phyloP scores from a whole-genome alignment of 2,888 invertebrate genomes.

The Globia sparganii region DNA sequence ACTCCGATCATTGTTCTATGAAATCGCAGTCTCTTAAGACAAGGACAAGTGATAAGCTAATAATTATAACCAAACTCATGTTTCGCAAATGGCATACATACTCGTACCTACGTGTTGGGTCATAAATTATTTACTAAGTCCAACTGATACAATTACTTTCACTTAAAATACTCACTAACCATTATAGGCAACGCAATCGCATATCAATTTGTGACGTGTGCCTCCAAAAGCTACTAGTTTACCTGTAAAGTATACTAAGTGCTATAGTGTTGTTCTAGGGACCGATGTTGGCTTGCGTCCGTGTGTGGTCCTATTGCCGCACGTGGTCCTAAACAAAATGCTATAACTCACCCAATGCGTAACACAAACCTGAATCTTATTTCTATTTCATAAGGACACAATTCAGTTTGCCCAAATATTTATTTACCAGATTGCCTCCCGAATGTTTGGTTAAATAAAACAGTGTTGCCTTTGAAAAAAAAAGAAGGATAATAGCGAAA shows the following conservation, averaged over 20 bases:
- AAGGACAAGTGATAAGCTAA: background rate
- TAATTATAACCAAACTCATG: background rate
- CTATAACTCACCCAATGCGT: slow-evolving; percentile 52
- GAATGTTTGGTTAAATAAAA: slow-evolving; percentile 80
- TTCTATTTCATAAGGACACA: slow-evolving; percentile 60
- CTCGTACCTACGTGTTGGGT: background rate
- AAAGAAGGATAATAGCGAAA: slow-evolving; percentile 85
- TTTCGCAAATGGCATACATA: background rate
- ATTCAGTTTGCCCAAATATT: slow-evolving; percentile 53
- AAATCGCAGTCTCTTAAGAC: background rate
- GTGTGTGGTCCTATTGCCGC: slow-evolving; percentile 87
- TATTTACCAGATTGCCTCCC: slow-evolving; percentile 59
- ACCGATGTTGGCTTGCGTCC: slow-evolving; percentile 85
- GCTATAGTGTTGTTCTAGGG: slow-evolving; percentile 88
- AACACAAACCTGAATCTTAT: slow-evolving; percentile 72
- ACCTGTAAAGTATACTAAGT: slow-evolving; percentile 89
- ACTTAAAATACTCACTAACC: slow-evolving; percentile 31
- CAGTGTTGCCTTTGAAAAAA: slow-evolving; percentile 82
- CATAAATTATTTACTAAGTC: background rate
- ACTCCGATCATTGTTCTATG: background rate
- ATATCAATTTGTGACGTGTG: slow-evolving; percentile 78
- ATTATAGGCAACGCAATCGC: slow-evolving; percentile 47
- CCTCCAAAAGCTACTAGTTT: slow-evolving; percentile 85
- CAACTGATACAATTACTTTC: slow-evolving; percentile 33
- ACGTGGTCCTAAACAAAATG: slow-evolving; percentile 61